Evolutionary conservation across 2,888 invertebrate genomes (phyloP), one percentile per base, ranked within the genome.

Genomic region (Osmoderma eremita): DNA sequence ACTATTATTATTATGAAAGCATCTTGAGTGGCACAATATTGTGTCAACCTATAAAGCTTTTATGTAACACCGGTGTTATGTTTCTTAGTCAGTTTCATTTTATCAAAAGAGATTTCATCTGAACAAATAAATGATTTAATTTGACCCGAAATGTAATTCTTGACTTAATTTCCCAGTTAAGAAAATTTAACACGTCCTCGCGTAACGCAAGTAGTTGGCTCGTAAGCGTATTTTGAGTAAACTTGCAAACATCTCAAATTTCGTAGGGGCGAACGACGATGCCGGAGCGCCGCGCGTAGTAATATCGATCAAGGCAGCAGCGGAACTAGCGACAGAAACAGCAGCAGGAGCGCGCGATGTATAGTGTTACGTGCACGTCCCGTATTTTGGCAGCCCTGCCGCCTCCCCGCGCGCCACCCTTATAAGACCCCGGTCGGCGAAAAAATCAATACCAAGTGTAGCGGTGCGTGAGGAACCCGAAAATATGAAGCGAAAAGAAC

Each of bases 391-490:
- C 51, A 65, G 65, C 70, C 70, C 61, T 68, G 68, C 56, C 70
- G 69, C 74, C 69, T 66, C 63, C 72, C 73, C 71, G 70, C 67
- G 48, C 51, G 48, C 63, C 72, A 30, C 75, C 72, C 73, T 70
- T 64, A 65, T 63, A 69, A 68, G 70, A 69, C 69, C 72, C 69
- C 67, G 70, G 72, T 61, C 36, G 69, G 68, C 72, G 73, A 73
- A 76, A 76, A 76, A 76, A 76, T 75, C 76, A 75, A 76, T 75
- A 75, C 72, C 69, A 74, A 74, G 73, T 74, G 70, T 69, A 69
- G 70, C 71, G 70, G 72, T 72, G 73, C 74, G 73, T 74, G 67
- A 69, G 61, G 70, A 71, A 71, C 67, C 72, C 71, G 63, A 73
- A 73, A 72, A 68, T 63, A 61, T 54, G 68, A 65, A 53, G 65